Evolutionary conservation across 2,113 vertebrate species (phyloP), one percentile per base, ranked within the genome.

Genomic region (Forbesichthys papilliferus): DNA sequence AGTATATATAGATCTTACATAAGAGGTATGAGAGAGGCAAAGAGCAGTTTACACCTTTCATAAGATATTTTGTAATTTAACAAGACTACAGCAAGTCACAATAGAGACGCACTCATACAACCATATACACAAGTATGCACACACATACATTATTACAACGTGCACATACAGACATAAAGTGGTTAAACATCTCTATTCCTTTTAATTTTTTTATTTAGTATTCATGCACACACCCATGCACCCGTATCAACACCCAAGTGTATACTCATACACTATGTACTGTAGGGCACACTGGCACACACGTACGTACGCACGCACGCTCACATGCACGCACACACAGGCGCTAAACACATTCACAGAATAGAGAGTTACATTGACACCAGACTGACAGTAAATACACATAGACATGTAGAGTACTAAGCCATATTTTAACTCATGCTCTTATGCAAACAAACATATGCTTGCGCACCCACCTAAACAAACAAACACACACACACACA

Each of bases 341-440:
- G 2, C 2, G 27, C 27, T 27, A 27, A 27, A 71, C 64, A 52
- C 64, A 66, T 84, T 86, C 81, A 90, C 89, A 87, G 71, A 81
- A 86, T 79, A 86, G 73, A 58, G 49, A 49, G 88, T 78, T 81
- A 88, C 88, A 88, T 74, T 71, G 72, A 87, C 78, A 89, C 78
- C 82, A 92, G 75, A 91, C 77, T 70, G 78, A 90, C 87, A 69
- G 80, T 75, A 79, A 87, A 87, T 83, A 88, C 84, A 89, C 81
- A 88, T 66, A 69, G 58, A 81, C 73, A 84, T 75, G 87, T 80
- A 89, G 85, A 83, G 83, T 82, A 83, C 83, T 85, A 20, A 54
- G 78, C 77, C 81, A 79, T 80, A 80, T 71, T 85, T 83, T 77
- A 79, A 80, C 61, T 74, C 74, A 67, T 83, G 77, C 79, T 73